Evolutionary conservation across 1,140 invertebrate genomes (phyloP).

Genomic region (Drosophila micromelanica): DNA sequence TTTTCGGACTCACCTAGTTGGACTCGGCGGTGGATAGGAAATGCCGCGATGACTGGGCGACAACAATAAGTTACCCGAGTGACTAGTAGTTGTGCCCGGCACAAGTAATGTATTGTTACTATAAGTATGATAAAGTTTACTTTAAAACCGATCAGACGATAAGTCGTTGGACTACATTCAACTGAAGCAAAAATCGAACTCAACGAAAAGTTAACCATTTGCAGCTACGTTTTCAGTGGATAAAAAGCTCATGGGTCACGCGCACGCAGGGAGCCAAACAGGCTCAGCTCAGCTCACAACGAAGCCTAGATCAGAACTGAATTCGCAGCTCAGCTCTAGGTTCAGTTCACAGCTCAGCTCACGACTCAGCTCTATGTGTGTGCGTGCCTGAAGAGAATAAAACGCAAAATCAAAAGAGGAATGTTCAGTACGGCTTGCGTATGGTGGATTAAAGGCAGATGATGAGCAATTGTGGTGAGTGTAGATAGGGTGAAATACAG

Average conservation of each 20-base stretch:
- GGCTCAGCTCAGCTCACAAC: constrained; percentile 3
- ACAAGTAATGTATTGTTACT: constrained; percentile 86
- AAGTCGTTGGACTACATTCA: constrained; percentile 36
- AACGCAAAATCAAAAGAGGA: not conserved
- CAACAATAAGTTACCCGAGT: constrained; percentile 85
- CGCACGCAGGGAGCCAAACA: not conserved
- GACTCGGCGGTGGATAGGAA: constrained; percentile 91
- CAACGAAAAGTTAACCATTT: constrained; percentile 12
- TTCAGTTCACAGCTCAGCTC: not conserved
- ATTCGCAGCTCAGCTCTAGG: too few relatives aligned
- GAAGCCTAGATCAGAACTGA: too few relatives aligned
- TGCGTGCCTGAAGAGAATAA: not conserved
- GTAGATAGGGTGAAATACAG: constrained; percentile 2
- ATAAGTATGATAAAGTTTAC: constrained; percentile 83
- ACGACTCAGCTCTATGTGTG: not conserved
- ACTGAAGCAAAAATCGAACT: constrained; percentile 24
- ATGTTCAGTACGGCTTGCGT: not conserved
- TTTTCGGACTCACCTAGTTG: constrained; percentile 85
- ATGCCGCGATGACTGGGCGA: constrained; percentile 87
- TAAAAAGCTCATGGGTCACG: not conserved
- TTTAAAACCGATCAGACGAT: constrained; percentile 57
- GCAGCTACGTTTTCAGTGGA: constrained; percentile 28
- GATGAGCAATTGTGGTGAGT: constrained; percentile 8
- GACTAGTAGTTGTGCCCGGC: constrained; percentile 85
- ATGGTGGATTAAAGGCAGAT: constrained; percentile 11